phyloP scores from a whole-genome alignment of 1,140 invertebrate species.

The Sinella curviseta region DNA sequence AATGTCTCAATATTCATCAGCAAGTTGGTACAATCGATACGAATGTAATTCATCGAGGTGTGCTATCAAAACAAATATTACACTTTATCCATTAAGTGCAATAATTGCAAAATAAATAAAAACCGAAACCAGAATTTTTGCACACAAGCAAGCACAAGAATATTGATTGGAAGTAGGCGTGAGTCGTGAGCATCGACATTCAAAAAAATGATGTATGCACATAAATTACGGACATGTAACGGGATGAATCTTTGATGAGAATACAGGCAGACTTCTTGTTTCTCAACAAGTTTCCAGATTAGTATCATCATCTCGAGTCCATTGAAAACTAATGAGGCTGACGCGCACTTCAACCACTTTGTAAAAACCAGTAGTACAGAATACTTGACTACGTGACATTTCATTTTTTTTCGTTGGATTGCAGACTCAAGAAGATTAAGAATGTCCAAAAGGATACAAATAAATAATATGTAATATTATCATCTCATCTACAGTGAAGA shows the following conservation, averaged over 20 bases:
- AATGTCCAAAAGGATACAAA: not conserved
- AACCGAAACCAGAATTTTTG: too few relatives aligned
- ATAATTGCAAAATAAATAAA: too few relatives aligned
- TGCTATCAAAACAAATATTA: too few relatives aligned
- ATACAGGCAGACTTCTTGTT: not conserved
- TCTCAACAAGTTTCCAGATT: constrained; percentile 4
- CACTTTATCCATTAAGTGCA: too few relatives aligned
- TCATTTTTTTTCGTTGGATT: not conserved
- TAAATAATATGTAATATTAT: not conserved
- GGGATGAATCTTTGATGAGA: not conserved
- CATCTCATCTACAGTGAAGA: too few relatives aligned
- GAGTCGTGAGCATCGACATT: not conserved
- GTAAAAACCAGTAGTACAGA: not conserved
- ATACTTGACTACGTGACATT: not conserved
- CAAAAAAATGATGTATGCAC: not conserved
- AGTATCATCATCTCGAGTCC: not conserved
- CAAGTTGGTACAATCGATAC: too few relatives aligned
- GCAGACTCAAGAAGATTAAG: not conserved
- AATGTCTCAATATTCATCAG: too few relatives aligned
- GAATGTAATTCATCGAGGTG: too few relatives aligned
- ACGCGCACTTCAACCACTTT: too few relatives aligned
- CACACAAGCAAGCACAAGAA: not conserved
- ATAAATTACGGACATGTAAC: not conserved
- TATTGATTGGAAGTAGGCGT: not conserved
- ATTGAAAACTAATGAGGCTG: too few relatives aligned